Base-by-base conservation (phyloP, 1,140 invertebrate species). In the Anastatus disparis region DNA sequence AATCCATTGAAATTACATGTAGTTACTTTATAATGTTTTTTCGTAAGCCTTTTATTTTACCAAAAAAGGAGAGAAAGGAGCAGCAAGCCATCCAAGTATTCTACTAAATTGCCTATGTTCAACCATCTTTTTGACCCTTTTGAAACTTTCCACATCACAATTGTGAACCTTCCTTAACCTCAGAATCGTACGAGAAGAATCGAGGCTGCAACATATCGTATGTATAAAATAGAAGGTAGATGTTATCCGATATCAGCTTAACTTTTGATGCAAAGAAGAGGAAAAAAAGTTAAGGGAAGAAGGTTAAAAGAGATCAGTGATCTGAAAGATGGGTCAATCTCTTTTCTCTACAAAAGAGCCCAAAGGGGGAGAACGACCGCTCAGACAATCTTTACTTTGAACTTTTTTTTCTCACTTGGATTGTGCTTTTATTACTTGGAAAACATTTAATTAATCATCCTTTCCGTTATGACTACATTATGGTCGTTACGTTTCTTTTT, bases 131-230 rank as follows among this genome's bases (percentile, higher is more conserved):
- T 50, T 38, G 26, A n/a, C 15, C 27, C 17, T 10, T 3, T 13
- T 7, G 48, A 8, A 35, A 24, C 12, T n/a, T n/a, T 26, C 24
- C 9, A 10, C 12, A 24, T 15, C 31, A n/a, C n/a, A n/a, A n/a
- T n/a, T 44, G 61, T 63, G 50, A 63, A 63, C n/a, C 46, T 63
- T 63, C 29, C 27, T 48, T 50, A 63, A 50, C 46, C 29, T 38
- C 29, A 61, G 38, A 61, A 46, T 46, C 40, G 58, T 2, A 26
- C 31, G 35, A 40, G 52, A 17, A 35, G 26, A 26, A 15, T 10
- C 31, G 29, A 2, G 31, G 22, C 0, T 7, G 12, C 8, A 42
- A n/a, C n/a, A n/a, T n/a, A n/a, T n/a, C n/a, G n/a, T n/a, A n/a
- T n/a, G n/a, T n/a, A n/a, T n/a, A n/a, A n/a, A n/a, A n/a, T n/a